These are phyloP conservation scores for Oncorhynchus gorbuscha DNA, from an alignment of 2,113 vertebrate genomes.

Conservation along the genomic window DNA sequence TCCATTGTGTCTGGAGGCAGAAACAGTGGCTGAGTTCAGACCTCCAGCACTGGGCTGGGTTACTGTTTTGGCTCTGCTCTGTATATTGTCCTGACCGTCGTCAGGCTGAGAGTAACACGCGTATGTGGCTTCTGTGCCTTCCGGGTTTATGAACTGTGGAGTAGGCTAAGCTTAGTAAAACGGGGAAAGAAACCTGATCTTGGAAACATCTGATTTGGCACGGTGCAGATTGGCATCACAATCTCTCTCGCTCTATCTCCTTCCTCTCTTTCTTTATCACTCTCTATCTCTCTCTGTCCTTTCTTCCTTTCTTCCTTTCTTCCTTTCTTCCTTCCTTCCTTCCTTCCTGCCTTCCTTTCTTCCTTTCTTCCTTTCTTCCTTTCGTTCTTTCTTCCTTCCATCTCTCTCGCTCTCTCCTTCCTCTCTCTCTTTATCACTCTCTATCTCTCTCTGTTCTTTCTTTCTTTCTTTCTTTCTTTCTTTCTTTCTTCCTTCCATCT, in stretches of 20 bases:
- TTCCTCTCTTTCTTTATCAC: no score
- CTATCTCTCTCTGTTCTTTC: no score
- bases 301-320: no score
- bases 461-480: no score
- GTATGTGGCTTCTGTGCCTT: neutral
- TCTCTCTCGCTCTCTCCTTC: no score
- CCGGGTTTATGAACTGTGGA: constrained; percentile 1
- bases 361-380: constrained; percentile 19
- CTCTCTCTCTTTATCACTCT: no score
- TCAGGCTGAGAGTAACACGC: constrained; percentile 15
- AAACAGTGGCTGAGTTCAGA: constrained; percentile 51
- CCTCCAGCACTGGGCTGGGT: constrained; percentile 17
- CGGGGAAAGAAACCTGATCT: no score
- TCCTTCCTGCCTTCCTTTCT: constrained; percentile 34
- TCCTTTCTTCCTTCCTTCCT: neutral
- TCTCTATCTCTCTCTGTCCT: no score
- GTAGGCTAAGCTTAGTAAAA: neutral
- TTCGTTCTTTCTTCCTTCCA: rapidly evolving
- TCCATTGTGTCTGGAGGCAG: constrained; percentile 59
- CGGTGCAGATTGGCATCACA: no score
- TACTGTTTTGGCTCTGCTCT: neutral
- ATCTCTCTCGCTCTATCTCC: no score
- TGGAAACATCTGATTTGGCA: no score
- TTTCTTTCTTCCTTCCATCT: no score
- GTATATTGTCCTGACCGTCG: neutral